Evolutionary conservation across 2,113 vertebrate species (phyloP), one percentile per base, ranked within the genome.

Genomic region (Phylloscopus whistleri): DNA sequence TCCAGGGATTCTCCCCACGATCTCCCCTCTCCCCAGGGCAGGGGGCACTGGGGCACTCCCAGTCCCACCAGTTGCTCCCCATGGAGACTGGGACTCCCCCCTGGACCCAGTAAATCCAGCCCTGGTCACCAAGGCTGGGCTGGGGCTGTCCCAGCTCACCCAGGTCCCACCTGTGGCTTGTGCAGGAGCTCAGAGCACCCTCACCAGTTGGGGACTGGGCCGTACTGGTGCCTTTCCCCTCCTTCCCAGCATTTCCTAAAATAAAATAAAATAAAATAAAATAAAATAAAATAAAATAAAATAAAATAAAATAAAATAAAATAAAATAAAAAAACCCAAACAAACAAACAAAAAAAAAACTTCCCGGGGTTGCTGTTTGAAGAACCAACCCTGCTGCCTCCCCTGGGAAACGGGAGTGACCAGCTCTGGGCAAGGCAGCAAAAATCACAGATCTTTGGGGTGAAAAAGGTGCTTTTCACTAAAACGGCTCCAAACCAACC

Each of bases 351-450:
- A 7, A 10, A 58, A 72, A n/a, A 15, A 0, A 2, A 24, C 46
- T 48, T 16, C 24, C 8, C 1, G 5, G 23, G 41, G 59, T 6
- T 13, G 7, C n/a, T 30, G 2, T n/a, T 53, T 9, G 26, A 28
- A 37, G 39, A 11, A 3, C 3, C 31, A 33, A 3, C 6, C 13
- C 21, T 8, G 44, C 51, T 1, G 3, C 3, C 13, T 43, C 16
- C 33, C 51, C 18, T 21, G 55, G 60, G 6, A 18, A 52, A 17
- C 0, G 0, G n/a, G 24, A 44, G 2, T 17, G 17, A n/a, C 12
- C 59, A 13, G 0, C 41, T 21, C 43, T 3, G 4, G 0, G 9
- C 1, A 4, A 63, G 28, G 16, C 28, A 43, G 3, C 26, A 39
- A 16, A 64, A 66, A 24, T 1, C 17, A 1, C 28, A 31, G 4